These are phyloP conservation scores for Synanthedon vespiformis DNA, from an alignment of 2,888 invertebrate species.

Conservation along the genomic window DNA sequence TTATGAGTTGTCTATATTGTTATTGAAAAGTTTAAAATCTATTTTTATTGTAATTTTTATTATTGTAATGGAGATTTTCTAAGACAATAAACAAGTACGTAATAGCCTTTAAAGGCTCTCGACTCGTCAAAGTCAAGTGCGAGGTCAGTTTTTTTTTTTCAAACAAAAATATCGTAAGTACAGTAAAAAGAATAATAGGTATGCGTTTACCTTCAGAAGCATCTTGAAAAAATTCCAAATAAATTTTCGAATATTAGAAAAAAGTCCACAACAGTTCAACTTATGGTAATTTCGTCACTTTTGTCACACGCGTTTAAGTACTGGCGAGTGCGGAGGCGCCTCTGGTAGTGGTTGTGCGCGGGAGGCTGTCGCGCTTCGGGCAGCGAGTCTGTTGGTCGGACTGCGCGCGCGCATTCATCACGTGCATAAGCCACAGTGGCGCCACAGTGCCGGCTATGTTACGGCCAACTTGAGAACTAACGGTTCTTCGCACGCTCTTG, in stretches of 20 bases:
- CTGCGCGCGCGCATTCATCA: constrained; percentile 56
- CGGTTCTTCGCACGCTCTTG: constrained; percentile 49
- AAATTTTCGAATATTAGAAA: not conserved
- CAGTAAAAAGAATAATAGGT: constrained; percentile 7
- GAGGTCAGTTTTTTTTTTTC: constrained; percentile 10
- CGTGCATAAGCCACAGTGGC: constrained; percentile 46
- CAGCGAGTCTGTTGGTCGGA: constrained; percentile 40
- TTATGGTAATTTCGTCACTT: not conserved
- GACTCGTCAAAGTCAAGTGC: constrained; percentile 16
- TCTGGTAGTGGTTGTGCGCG: constrained; percentile 35
- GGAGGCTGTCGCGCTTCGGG: constrained; percentile 59
- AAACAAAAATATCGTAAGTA: not conserved
- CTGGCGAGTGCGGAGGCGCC: constrained; percentile 33
- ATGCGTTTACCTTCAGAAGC: constrained; percentile 33
- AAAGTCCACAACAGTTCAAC: not conserved
- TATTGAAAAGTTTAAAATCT: not conserved
- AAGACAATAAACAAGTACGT: no score
- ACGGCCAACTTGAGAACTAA: constrained; percentile 43
- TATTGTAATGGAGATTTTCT: not conserved
- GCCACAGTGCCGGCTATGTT: constrained; percentile 35
- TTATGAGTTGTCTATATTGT: no score
- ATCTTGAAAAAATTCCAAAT: constrained; percentile 19
- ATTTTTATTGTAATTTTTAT: not conserved
- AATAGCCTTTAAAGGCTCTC: no score
- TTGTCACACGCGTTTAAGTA: constrained; percentile 50